A percentile compares a stretch with the other conserved stretches of the same genome.
Evolutionary conservation across 2,888 invertebrate genomes (phyloP).

Genomic region (Crocallis elinguaria): DNA sequence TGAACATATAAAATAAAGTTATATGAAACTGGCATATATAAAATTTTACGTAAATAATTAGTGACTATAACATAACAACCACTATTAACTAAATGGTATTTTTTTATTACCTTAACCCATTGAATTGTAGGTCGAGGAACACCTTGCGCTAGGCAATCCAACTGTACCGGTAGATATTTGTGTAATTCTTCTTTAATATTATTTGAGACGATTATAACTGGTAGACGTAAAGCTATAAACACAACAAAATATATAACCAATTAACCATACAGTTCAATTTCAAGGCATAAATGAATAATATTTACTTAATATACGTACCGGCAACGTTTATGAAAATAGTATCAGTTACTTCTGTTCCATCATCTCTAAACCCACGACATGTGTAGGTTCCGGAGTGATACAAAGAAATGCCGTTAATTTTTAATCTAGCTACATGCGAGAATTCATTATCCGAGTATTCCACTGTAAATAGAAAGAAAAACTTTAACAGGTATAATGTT

Average conservation of each 20-base stretch:
- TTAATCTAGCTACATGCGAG: conserved; percentile 60
- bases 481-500: no score
- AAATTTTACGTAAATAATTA: no score
- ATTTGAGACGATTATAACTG: conserved; percentile 46
- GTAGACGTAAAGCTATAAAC: conserved; percentile 48
- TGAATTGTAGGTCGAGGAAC: conserved; percentile 86
- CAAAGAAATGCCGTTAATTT: conserved; percentile 52
- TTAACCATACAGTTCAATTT: background rate
- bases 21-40: no score
- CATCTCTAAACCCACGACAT: conserved; percentile 52
- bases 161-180: conserved; percentile 50
- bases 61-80: background rate
- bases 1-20: no score
- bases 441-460: conserved; percentile 43
- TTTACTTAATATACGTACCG: conserved; percentile 47
- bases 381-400: conserved; percentile 59
- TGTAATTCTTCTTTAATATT: conserved; percentile 50
- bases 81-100: no score
- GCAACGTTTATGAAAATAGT: conserved; percentile 54
- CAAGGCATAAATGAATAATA: background rate
- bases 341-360: conserved; percentile 41
- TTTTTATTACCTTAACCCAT: conserved; percentile 89
- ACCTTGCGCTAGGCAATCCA: conserved; percentile 83
- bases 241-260: background rate
- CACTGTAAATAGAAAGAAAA: no score